A percentile compares a stretch with the other conserved stretches of the same genome.
phyloP scores from a whole-genome alignment of 2,888 invertebrate species.

The Agriopis marginaria region DNA sequence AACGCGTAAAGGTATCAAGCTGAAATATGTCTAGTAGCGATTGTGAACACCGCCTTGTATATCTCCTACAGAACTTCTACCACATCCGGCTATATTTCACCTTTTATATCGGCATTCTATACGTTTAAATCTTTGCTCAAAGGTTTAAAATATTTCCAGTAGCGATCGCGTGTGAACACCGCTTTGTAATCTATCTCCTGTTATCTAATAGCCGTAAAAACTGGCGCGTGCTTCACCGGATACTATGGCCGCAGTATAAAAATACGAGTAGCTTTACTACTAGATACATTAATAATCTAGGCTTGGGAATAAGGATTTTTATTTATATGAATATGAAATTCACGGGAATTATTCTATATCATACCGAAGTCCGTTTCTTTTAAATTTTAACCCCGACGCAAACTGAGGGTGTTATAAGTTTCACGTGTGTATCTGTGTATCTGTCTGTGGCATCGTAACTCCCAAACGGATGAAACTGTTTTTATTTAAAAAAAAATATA shows the following conservation, averaged over 20 bases:
- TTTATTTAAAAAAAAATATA: no score
- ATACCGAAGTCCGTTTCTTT: no score
- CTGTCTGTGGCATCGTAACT: no score
- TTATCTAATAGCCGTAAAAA: slow-evolving; percentile 73
- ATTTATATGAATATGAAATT: background rate
- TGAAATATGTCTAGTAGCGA: no score
- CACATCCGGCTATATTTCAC: background rate
- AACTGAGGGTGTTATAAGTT: no score
- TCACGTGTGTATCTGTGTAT: no score
- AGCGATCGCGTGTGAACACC: slow-evolving; percentile 50
- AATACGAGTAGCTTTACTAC: slow-evolving; percentile 14
- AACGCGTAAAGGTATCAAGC: no score
- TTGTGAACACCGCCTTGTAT: no score
- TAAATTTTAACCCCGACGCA: no score
- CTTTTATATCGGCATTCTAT: background rate
- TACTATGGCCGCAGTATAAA: slow-evolving; percentile 14
- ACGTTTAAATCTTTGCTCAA: no score
- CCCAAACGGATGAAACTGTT: no score
- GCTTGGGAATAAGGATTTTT: slow-evolving; percentile 3
- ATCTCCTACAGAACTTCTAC: background rate
- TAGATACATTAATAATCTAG: slow-evolving; percentile 3
- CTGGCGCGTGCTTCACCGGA: slow-evolving; percentile 56
- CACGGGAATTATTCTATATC: no score
- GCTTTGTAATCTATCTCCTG: slow-evolving; percentile 63
- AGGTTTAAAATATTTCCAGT: slow-evolving; percentile 14